Evolutionary conservation across 1,140 invertebrate species (phyloP), one percentile per base, ranked within the genome.

Genomic region (Limonius californicus): DNA sequence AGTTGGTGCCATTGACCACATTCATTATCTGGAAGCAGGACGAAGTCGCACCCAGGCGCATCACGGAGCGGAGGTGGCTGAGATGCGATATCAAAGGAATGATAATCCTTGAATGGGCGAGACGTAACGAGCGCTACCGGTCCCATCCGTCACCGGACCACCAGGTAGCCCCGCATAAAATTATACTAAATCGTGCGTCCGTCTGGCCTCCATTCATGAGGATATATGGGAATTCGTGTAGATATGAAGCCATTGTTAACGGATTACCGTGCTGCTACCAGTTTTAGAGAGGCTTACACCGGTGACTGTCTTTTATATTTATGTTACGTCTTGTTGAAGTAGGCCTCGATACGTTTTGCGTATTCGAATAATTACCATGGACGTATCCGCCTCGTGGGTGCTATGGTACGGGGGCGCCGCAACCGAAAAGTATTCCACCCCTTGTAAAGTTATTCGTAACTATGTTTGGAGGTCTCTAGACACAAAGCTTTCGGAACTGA

Each of bases 171-270:
- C 53, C 61, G 67, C 66, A 71, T 72, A 74, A 73, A 75, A 75
- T 75, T 75, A 75, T 75, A 75, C 72, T 75, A 75, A 74, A 75
- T 74, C 73, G 73, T 72, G 71, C 65, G 63, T 68, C 64, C 65
- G 65, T 68, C 63, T 68, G 64, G 65, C 47, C 35, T 62, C 67
- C 72, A 72, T 73, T 73, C 72, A 72, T 66, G 67, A 67, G 61
- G 67, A 74, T 71, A 74, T 74, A 74, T 74, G 69, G 68, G 71
- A 69, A 69, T 69, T 66, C 63, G 69, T 72, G 70, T 69, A 72
- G 72, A 74, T 74, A 72, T 72, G 70, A 68, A 59, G 57, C 64
- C 59, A 73, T 74, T 74, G 72, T 74, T 72, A 68, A 57, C 62
- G 68, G 70, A 72, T 70, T 69, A 69, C 67, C 65, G 62, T 54